phyloP scores from a whole-genome alignment of 2,888 invertebrate genomes.

The Nysson spinosus region DNA sequence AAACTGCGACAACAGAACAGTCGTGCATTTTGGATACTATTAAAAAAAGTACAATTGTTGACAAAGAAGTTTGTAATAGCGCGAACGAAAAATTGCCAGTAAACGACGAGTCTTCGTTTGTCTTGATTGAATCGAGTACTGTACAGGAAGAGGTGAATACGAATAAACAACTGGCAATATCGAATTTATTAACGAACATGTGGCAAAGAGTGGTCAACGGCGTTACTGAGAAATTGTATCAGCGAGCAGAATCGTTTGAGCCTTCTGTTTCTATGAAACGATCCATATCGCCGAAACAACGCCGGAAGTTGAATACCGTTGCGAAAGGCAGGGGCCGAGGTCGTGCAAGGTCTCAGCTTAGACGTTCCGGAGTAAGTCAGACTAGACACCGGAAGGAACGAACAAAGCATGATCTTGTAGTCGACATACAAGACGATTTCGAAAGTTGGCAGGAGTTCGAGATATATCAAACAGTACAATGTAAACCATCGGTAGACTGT shows the following conservation, averaged over 20 bases:
- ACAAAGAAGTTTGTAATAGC: too few relatives aligned
- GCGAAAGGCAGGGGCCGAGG: constrained; percentile 62
- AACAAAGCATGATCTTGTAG: constrained; percentile 55
- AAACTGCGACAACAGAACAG: too few relatives aligned
- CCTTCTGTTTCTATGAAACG: constrained; percentile 36
- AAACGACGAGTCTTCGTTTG: not conserved
- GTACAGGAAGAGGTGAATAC: not conserved
- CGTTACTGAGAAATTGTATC: constrained; percentile 40
- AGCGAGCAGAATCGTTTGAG: constrained; percentile 19
- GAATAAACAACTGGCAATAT: not conserved
- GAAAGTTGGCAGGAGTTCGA: constrained; percentile 56
- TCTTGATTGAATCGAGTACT: not conserved
- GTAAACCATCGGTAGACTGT: constrained; percentile 12
- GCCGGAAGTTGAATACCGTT: constrained; percentile 49
- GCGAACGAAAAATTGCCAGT: not conserved
- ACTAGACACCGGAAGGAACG: constrained; percentile 65
- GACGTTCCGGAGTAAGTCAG: constrained; percentile 69
- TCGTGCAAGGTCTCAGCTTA: constrained; percentile 63
- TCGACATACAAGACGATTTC: constrained; percentile 59
- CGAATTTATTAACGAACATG: constrained; percentile 28
- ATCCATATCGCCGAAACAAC: constrained; percentile 43
- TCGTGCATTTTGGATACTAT: not conserved
- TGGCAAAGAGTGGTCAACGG: constrained; percentile 45
- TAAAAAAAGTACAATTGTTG: too few relatives aligned
- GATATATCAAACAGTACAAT: not conserved